Conservation (phyloP, 2,113 vertebrate genomes). For the Porphyrio hochstetteri region DNA sequence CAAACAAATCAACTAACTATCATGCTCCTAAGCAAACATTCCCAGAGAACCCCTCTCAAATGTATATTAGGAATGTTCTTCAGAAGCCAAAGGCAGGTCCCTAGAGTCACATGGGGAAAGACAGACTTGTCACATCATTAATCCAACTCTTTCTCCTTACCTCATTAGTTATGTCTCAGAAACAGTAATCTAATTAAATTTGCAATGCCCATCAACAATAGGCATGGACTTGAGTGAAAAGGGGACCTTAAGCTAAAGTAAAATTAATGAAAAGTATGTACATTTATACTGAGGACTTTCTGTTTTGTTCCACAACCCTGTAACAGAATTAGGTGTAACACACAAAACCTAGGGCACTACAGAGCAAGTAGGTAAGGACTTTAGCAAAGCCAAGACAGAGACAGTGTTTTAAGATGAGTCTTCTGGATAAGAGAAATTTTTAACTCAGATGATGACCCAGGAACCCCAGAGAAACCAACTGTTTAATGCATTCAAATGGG, state of each 20-base stretch:
- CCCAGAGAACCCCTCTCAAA: background rate
- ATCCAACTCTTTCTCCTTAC: background rate
- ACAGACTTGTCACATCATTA: background rate
- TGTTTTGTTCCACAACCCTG: background rate
- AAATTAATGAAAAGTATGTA: background rate
- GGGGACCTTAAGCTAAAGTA: background rate
- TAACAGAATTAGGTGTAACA: background rate
- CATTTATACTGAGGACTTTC: background rate
- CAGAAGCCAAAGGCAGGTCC: background rate
- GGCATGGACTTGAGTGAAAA: background rate
- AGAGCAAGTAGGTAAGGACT: rapidly evolving
- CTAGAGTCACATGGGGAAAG: background rate
- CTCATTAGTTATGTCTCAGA: background rate
- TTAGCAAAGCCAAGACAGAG: background rate
- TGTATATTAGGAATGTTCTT: background rate
- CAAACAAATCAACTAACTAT: background rate
- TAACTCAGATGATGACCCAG: background rate
- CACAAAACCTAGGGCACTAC: background rate
- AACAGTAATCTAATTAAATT: background rate
- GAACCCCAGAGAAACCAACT: background rate
- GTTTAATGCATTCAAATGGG: background rate
- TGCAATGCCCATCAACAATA: background rate
- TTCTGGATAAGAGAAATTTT: background rate
- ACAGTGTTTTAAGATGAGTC: background rate
- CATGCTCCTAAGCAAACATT: background rate